These are phyloP conservation scores for Cephalophus harveyi DNA, from an alignment of 2,113 vertebrate genomes.

Conservation along the genomic window DNA sequence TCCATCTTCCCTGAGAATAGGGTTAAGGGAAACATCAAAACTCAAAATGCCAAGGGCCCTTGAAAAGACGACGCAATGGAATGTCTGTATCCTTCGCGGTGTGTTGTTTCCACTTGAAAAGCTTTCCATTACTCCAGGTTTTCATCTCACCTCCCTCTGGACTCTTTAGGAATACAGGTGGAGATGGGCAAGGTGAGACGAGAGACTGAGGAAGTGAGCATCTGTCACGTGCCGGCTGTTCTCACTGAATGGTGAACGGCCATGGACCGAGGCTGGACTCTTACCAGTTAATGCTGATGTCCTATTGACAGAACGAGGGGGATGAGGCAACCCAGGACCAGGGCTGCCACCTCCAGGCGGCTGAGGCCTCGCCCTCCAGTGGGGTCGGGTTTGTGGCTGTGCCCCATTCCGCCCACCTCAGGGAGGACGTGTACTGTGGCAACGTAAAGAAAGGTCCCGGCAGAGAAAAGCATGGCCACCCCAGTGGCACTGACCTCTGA, in stretches of 20 bases:
- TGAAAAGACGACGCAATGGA: conserved; percentile 74
- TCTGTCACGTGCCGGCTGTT: conserved; percentile 67
- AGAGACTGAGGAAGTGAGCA: conserved; percentile 70
- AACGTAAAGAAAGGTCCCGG: conserved; percentile 98
- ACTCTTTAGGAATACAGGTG: conserved; percentile 72
- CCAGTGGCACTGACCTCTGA: conserved; percentile 97
- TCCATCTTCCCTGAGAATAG: conserved; percentile 86
- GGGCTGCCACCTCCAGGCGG: conserved; percentile 92
- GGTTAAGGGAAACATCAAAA: conserved; percentile 80
- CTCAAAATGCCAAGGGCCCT: conserved; percentile 74
- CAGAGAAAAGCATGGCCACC: conserved; percentile 98
- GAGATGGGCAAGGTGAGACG: conserved; percentile 70
- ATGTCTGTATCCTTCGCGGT: conserved; percentile 59
- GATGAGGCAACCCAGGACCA: conserved; percentile 96
- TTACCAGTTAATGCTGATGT: conserved; percentile 90
- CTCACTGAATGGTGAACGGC: conserved; percentile 28
- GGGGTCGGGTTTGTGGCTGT: conserved; percentile 89
- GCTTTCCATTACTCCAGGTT: conserved; percentile 60
- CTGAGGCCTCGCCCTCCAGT: conserved; percentile 91
- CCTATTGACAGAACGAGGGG: conserved; percentile 95
- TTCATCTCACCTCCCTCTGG: conserved; percentile 73
- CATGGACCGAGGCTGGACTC: conserved; percentile 42
- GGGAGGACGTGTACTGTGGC: conserved; percentile 98
- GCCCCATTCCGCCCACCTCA: conserved; percentile 94
- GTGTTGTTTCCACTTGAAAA: conserved; percentile 77